Evolutionary conservation across 2,888 invertebrate species (phyloP), one percentile per base, ranked within the genome.

Genomic region (Eilema caniola): DNA sequence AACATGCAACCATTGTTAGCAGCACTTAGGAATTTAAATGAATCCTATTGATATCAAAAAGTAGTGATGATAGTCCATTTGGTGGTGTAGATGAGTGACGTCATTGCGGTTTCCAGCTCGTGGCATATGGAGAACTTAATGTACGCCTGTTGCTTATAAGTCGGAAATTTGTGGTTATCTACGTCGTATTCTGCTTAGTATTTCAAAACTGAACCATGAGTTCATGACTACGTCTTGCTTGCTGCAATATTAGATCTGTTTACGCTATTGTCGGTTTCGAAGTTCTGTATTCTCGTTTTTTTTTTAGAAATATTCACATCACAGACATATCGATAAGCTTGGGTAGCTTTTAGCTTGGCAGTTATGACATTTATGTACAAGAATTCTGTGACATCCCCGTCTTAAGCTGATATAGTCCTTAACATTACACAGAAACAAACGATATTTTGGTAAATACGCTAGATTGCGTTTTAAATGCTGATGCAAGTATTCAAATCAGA

Each of bases 111-210:
- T 83, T 76, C 63, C 72, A 80, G 73, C 74, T 71, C 74, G 64
- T 75, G 69, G 61, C 63, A 61, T 62, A 74, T 75, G 33, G 67
- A 71, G 70, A 71, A 71, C 47, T 63, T 65, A 73, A 78, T 67
- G 47, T 61, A 74, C 81, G 83, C 85, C 84, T 86, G 85, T 85
- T 72, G 77, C 70, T 76, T 87, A 78, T 80, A 76, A 81, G 80
- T 69, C 75, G 83, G 79, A 84, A 79, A 78, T 71, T 73, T 84
- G 85, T 73, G 85, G 86, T 86, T 64, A 14, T 1, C 16, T 12
- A 11, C 28, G 24, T 53, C 20, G n/a, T 16, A 24, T 41, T 56
- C 66, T 62, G 61, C 31, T 23, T 66, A 62, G 57, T 68, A 41
- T 63, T 56, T 64, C 24, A 57, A 63, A 61, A 53, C 14, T 60